Base-by-base conservation (phyloP, 53 echinoderm and acorn worm species). In the Henricia sp. region DNA sequence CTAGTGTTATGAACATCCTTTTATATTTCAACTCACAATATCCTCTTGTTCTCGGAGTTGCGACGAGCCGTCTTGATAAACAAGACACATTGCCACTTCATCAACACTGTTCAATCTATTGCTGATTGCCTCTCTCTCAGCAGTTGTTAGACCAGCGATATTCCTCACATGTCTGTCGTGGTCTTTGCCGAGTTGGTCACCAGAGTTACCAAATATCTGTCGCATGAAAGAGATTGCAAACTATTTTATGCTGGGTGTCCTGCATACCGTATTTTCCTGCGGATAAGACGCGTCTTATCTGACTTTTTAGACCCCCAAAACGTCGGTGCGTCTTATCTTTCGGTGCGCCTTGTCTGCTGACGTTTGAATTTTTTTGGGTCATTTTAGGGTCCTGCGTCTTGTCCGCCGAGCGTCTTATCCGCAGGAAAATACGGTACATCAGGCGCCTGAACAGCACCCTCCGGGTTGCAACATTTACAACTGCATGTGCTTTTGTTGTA, bases 1-100 rank as follows among this genome's bases (percentile, higher is more conserved):
- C n/a, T n/a, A n/a, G n/a, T n/a, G n/a, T n/a, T 46, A 46, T 8
- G 14, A 10, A 25, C 11, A 29, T 0, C 24, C 36, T 4, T 1
- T 1, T 53, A 25, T 6, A 74, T 55, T 74, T 37, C 48, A 72
- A n/a, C 28, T 59, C 46, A 16, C 20, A 13, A 62, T 2, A 46
- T 56, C 25, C 20, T 63, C 36, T 1, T 32, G 71, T 71, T 88
- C 91, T 70, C 91, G 74, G 24, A 94, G 78, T 34, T 94, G 94
- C 36, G 94, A 68, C 19, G 94, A 91, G 3, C 85, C 82, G 32
- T 94, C 90, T 6, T 66, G 68, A 54, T 94, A 94, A 6, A 82
- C 28, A 4, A 94, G 53, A 66, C 84, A 88, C 77, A 94, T 70
- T 16, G 60, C 33, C 3, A 91, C 63, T 24, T 88, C 83, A 8